phyloP scores from a whole-genome alignment of 2,888 invertebrate species.

The Rutpela maculata region DNA sequence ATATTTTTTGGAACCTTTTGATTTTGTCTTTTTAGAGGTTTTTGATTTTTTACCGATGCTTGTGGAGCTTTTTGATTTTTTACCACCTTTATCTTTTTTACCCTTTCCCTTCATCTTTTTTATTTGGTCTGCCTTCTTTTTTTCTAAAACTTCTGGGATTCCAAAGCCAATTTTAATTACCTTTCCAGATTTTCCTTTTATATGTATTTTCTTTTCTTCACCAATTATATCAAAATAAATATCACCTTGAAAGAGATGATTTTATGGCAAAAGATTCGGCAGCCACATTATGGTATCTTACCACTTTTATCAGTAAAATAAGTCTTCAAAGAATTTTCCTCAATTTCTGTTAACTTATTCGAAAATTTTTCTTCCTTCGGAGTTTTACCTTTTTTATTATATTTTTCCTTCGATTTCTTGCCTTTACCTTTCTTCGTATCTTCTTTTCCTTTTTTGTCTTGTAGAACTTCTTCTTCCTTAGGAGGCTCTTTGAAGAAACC shows the following conservation, averaged over 20 bases:
- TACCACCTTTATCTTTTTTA: slow-evolving; percentile 36
- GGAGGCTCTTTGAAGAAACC: slow-evolving; percentile 41
- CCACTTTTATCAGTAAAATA: slow-evolving; percentile 44
- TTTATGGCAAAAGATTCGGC: not conserved
- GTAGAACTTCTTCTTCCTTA: not conserved
- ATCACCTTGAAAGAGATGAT: slow-evolving; percentile 41
- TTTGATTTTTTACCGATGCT: slow-evolving; percentile 2
- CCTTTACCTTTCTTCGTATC: slow-evolving; percentile 28
- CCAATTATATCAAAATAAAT: slow-evolving; percentile 49
- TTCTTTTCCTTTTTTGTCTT: slow-evolving; percentile 29
- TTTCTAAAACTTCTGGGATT: slow-evolving; percentile 45
- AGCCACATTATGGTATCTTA: not conserved
- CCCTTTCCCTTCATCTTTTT: slow-evolving; percentile 41
- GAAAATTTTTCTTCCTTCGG: slow-evolving; percentile 42
- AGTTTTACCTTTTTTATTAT: slow-evolving; percentile 25
- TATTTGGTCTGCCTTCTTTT: slow-evolving; percentile 42
- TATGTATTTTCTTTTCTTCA: slow-evolving; percentile 38
- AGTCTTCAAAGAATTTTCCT: slow-evolving; percentile 41
- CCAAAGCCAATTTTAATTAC: slow-evolving; percentile 54
- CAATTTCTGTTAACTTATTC: slow-evolving; percentile 46
- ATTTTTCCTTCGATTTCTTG: not conserved
- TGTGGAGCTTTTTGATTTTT: slow-evolving; percentile 25
- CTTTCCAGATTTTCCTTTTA: slow-evolving; percentile 45
- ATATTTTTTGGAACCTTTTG: slow-evolving; percentile 37
- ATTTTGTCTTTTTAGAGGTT: slow-evolving; percentile 17